Evolutionary conservation across 2,888 invertebrate species (phyloP), one percentile per base, ranked within the genome.

Genomic region (Diabrotica balteata): DNA sequence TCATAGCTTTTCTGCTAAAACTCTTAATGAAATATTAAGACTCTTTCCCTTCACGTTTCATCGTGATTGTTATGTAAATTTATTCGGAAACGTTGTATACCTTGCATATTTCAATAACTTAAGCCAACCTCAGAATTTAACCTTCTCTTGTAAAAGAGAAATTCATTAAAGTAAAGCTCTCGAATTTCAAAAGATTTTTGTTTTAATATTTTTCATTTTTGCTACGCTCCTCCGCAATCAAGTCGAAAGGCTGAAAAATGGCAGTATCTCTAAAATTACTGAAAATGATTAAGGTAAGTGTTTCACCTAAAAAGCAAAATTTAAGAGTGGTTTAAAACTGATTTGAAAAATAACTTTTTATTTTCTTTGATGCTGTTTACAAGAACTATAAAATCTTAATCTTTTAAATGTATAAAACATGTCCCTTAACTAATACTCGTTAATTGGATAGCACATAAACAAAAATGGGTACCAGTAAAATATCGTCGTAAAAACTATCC

Each of bases 71-170:
- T 46, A 55, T 63, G 49, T 7, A 55, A 63, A 63, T 63, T 55
- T 63, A 63, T 63, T 47, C 55, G 63, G 45, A 63, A 63, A 63
- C 55, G 55, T 63, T 63, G 55, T 63, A 49, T 63, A 55, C 55
- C 55, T 63, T 54, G 63, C 44, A 63, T 55, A 63, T 63, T 63
- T 63, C 55, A 63, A 63, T 63, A 63, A 55, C 55, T 63, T 63
- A 63, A 63, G 63, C 55, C 47, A 50, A 7, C 49, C 10, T 7
- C 22, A 32, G 22, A 55, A 63, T 43, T 63, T 55, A 49, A 50
- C 54, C 49, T 63, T 51, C 32, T 32, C 32, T 54, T 49, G 43
- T 55, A 63, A 63, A 49, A 43, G 11, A 51, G 63, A 63, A 63
- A 63, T 63, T 63, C 54, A 63, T 63, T 63, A 63, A 32, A 55